Evolutionary conservation across 2,797 vertebrate genomes (phyloP).

Genomic region (Cygnus olor): DNA sequence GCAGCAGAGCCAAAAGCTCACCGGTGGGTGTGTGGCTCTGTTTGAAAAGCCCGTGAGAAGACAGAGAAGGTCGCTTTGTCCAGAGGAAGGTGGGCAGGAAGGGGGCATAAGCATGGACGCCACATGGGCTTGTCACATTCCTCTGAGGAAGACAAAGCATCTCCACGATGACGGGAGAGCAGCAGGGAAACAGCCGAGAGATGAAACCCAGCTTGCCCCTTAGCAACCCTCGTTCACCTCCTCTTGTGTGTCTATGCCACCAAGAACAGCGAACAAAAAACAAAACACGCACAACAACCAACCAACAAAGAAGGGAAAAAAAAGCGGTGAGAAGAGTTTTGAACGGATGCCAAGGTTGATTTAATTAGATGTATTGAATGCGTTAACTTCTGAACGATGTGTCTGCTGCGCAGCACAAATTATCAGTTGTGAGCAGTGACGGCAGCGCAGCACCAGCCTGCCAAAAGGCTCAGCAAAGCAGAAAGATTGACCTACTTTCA

Average conservation of each 20-base stretch:
- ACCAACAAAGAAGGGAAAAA: neutral
- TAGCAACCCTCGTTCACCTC: neutral
- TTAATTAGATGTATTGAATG: constrained; percentile 74
- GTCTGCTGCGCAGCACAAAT: constrained; percentile 30
- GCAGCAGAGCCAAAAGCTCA: neutral
- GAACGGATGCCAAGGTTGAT: constrained; percentile 66
- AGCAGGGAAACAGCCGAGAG: neutral
- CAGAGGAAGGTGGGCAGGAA: neutral
- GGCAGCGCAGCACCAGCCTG: neutral
- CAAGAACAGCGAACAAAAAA: neutral
- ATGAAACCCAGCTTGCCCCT: neutral
- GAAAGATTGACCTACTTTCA: constrained; percentile 76
- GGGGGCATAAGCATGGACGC: neutral
- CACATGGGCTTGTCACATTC: neutral
- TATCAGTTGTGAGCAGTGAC: neutral
- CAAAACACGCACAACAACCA: neutral
- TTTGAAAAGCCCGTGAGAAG: neutral
- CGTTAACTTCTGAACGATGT: constrained; percentile 42
- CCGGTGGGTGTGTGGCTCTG: neutral
- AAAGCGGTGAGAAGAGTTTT: neutral
- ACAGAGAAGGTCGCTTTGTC: neutral
- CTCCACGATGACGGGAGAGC: neutral
- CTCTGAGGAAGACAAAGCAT: constrained; percentile 1
- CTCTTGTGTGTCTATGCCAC: neutral
- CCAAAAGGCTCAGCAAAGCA: constrained; percentile 69